Evolutionary conservation across 2,113 vertebrate species (phyloP).

Genomic region (Spheniscus mendiculus): DNA sequence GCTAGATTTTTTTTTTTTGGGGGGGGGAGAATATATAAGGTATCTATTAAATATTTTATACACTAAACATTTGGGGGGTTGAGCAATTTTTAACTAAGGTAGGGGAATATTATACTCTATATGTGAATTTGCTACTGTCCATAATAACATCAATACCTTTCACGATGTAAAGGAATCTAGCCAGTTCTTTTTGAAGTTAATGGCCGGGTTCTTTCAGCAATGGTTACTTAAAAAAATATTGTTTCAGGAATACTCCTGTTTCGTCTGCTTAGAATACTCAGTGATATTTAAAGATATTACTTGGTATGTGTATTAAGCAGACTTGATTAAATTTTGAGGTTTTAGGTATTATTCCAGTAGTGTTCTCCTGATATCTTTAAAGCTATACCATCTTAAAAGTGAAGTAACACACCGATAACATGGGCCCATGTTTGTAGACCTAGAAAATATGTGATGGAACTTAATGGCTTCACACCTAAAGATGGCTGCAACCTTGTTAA

Average conservation of each 20-base stretch:
- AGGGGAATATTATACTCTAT: background rate
- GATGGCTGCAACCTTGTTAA: background rate
- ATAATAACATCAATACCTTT: background rate
- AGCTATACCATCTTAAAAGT: background rate
- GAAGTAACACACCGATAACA: background rate
- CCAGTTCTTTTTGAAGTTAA: background rate
- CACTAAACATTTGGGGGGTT: background rate
- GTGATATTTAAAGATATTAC: background rate
- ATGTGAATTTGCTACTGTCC: background rate
- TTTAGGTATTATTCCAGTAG: background rate
- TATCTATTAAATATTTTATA: background rate
- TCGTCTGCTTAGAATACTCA: background rate
- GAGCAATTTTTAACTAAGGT: background rate
- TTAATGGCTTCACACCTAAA: background rate
- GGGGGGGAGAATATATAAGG: background rate
- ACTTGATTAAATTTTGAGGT: background rate
- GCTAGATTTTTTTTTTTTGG: background rate
- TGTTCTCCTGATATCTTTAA: background rate
- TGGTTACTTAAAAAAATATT: background rate
- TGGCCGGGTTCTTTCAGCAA: background rate
- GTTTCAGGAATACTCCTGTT: background rate
- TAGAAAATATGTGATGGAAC: background rate
- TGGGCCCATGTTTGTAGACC: background rate
- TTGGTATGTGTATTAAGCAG: background rate
- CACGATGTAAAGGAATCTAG: background rate